Evolutionary conservation across 2,888 invertebrate genomes (phyloP), one percentile per base, ranked within the genome.

Genomic region (Onthophagus sagittarius): DNA sequence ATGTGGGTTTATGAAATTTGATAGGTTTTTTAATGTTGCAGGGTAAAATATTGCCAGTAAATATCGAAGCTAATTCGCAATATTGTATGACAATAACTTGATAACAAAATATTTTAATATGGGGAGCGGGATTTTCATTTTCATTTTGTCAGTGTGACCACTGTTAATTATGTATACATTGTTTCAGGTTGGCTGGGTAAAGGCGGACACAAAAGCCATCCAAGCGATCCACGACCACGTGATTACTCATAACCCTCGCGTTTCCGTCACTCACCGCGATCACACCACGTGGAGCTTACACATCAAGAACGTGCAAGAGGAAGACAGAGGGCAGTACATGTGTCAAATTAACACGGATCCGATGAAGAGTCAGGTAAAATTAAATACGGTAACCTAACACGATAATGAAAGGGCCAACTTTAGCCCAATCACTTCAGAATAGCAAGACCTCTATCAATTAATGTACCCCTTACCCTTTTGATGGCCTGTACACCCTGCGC

Each of bases 331-430:
- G 33, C 90, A 92, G 79, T 97, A 96, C 86, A 96, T 96, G 95
- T 97, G 96, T 86, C 96, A 97, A 87, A 92, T 97, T 82, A 97
- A 97, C 87, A 96, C 96, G 15, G 94, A 95, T 86, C 97, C 96
- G 0, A 96, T 96, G 96, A 94, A 94, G 86, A 94, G 94, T 85
- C 96, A 96, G 91, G 94, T 96, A 87, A 86, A 86, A 62, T 71
- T 15, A 63, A 63, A 23, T 15, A 67, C n/a, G 4, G 23, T 23
- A 11, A 65, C 53, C 70, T 62, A 64, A 71, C 23, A 65, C n/a
- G 64, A 69, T 76, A 77, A 76, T 76, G 76, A 77, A 77, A 77
- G 77, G 75, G 53, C 75, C 33, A 69, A 72, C 74, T 73, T 73
- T 71, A 73, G 75, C 69, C 75, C 76, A 76, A 76, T 77, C 77